These are phyloP conservation scores for Adelognathus sp. DNA, from an alignment of 2,888 invertebrate species.

Conservation along the genomic window DNA sequence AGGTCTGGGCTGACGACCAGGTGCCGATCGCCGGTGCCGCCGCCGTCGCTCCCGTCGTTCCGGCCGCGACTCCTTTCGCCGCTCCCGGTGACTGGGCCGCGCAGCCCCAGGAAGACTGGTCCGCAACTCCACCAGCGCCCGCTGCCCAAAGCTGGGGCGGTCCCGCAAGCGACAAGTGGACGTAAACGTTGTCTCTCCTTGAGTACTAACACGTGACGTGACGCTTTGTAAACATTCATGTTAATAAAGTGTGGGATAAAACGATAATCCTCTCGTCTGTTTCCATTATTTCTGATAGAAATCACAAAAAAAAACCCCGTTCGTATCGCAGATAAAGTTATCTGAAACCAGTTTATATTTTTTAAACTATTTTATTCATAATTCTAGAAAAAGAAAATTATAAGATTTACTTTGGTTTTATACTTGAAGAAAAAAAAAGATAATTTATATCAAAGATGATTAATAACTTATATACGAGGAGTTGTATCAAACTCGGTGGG, in stretches of 20 bases:
- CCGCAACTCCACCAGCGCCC: constrained; percentile 79
- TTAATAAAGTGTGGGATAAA: constrained; percentile 66
- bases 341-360: no score
- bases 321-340: no score
- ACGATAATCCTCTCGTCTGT: neutral
- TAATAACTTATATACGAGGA: no score
- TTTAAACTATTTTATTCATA: no score
- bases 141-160: constrained; percentile 85
- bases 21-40: constrained; percentile 72
- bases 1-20: constrained; percentile 83
- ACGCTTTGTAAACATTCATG: constrained; percentile 67
- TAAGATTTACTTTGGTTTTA: no score
- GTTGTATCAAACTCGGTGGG: no score
- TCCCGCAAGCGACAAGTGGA: constrained; percentile 82
- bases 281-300: neutral
- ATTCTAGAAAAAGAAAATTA: no score
- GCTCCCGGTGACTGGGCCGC: constrained; percentile 60
- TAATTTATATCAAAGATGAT: no score
- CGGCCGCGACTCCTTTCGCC: constrained; percentile 71
- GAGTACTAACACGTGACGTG: constrained; percentile 47
- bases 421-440: no score
- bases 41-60: constrained; percentile 75
- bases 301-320: neutral
- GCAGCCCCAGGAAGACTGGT: constrained; percentile 83
- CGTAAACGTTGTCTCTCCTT: constrained; percentile 65